Evolutionary conservation across 2,888 invertebrate genomes (phyloP), one percentile per base, ranked within the genome.

Genomic region (Heteromyza rotundicornis): DNA sequence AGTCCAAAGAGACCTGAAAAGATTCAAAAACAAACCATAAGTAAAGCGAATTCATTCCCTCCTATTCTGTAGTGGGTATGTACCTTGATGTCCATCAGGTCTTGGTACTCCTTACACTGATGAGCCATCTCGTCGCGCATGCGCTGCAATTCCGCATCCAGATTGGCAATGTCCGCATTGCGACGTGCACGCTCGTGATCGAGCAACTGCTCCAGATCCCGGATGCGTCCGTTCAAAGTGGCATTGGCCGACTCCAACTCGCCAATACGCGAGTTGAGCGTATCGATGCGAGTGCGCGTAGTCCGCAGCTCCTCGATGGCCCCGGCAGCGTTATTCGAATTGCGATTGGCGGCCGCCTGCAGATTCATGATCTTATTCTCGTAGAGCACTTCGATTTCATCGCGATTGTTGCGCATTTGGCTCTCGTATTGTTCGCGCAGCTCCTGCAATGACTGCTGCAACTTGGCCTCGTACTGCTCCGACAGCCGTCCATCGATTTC

Each of bases 41-140:
- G n/a, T n/a, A n/a, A n/a, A n/a, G n/a, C n/a, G n/a, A n/a, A n/a
- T n/a, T 27, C 27, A 27, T n/a, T n/a, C n/a, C 8, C 14, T 2
- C 17, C 24, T 24, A 52, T 22, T 17, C 8, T 24, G n/a, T n/a
- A n/a, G n/a, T n/a, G n/a, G n/a, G n/a, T n/a, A 40, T 61, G 36
- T 54, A 95, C 92, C 86, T 98, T 98, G 81, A 96, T 94, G 84
- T 98, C 98, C 91, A 98, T 93, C 67, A 99, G 88, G 78, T 96
- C 96, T 81, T 96, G 94, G 84, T 98, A 98, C 82, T 99, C 98
- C 74, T 92, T 89, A 75, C 96, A 85, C 78, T 97, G 94, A 36
- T 87, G 87, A 1, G 91, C 89, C 90, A 96, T 92, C 80, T 95
- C 93, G 57, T 93, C 92, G 19, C 94, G 88, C 74, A 95, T 86